phyloP scores from a whole-genome alignment of 2,888 invertebrate species.

The Cheilosia vulpina region DNA sequence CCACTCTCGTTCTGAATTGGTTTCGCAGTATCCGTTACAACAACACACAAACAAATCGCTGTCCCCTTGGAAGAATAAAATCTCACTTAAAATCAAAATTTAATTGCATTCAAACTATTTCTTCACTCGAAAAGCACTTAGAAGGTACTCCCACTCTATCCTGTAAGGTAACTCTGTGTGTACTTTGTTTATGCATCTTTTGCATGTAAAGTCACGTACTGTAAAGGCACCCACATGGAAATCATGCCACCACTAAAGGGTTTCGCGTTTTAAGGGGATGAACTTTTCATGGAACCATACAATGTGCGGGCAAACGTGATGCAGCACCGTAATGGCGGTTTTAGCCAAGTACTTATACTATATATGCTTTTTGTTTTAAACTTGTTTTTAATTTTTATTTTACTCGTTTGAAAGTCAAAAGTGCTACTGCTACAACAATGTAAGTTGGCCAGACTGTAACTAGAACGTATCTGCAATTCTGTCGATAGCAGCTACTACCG shows the following conservation, averaged over 20 bases:
- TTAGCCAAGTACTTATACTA: conserved; percentile 12
- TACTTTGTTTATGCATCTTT: conserved; percentile 43
- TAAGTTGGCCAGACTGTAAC: conserved; percentile 42
- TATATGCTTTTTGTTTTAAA: conserved; percentile 3
- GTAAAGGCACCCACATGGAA: conserved; percentile 67
- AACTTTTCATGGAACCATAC: conserved; percentile 46
- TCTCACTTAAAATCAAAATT: conserved; percentile 66
- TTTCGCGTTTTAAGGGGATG: conserved; percentile 47
- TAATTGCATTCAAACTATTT: conserved; percentile 74
- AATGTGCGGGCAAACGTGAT: conserved; percentile 54
- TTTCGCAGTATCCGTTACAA: not conserved
- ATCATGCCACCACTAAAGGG: conserved; percentile 50
- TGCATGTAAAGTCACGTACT: conserved; percentile 71
- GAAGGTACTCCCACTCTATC: not conserved
- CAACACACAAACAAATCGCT: conserved; percentile 3
- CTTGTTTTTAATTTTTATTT: conserved; percentile 32
- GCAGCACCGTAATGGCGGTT: conserved; percentile 62
- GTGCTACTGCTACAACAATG: conserved; percentile 1
- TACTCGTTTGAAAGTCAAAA: conserved; percentile 26
- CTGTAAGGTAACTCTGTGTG: conserved; percentile 13
- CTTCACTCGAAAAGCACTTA: conserved; percentile 69
- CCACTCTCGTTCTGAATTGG: not conserved
- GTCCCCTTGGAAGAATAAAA: conserved; percentile 15
- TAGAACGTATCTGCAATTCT: conserved; percentile 27
- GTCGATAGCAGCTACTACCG: conserved; percentile 40